Evolutionary conservation across 2,797 vertebrate genomes (phyloP), one percentile per base, ranked within the genome.

Genomic region (Chelon auratus): DNA sequence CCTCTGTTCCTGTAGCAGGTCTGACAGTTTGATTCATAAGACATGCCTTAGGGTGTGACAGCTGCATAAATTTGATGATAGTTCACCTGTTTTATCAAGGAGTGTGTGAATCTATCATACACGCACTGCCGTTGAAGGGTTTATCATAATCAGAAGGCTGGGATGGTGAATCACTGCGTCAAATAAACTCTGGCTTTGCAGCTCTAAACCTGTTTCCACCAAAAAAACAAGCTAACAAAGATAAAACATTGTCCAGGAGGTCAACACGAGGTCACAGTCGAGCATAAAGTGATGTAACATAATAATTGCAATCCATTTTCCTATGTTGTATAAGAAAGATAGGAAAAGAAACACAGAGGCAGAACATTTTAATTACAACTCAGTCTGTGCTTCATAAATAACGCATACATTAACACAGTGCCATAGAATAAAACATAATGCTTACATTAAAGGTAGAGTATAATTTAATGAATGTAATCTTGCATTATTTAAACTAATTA

Each of bases 11-110:
- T 26, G 58, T 70, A 66, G 52, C 3, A 2, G n/a, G 12, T 8
- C 1, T 53, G 65, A 71, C 77, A 62, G 48, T 47, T 43, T 77
- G 62, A 77, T 80, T 51, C 50, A 82, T 58, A 37, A 59, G n/a
- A 22, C 30, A 6, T 12, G 64, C 69, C 58, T 61, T 4, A 62
- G 45, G 48, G 12, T 13, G 14, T 53, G 60, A 80, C 73, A 65
- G 73, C 47, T 75, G 30, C 68, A 80, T 81, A 55, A 18, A 79
- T 87, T 51, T 64, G 9, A 53, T 57, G 51, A 53, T 22, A 66
- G 64, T 73, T 48, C 45, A 59, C 42, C 72, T 43, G 6, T 66
- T 72, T 73, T 36, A 65, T 66, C 33, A 43, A 33, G 47, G 53
- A 71, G 50, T 48, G 72, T 58, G 58, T 37, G 56, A 57, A 70